A percentile compares a stretch with the other conserved stretches of the same genome.
Conservation (phyloP, 2,888 invertebrate species). For the Trichogramma evanescens region DNA sequence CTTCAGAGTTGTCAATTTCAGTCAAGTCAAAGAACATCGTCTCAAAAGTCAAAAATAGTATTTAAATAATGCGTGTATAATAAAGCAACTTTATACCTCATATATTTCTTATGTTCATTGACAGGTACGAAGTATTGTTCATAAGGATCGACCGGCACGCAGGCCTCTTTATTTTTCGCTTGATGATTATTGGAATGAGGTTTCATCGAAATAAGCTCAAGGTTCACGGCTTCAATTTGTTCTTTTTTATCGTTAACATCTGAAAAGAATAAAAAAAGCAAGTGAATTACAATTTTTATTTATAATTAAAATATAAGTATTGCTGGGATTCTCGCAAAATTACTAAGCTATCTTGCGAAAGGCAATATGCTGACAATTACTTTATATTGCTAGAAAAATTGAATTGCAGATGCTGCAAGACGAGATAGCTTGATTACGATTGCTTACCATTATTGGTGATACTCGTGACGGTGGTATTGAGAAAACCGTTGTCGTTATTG, state of each 20-base stretch:
- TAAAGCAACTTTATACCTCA: slow-evolving; percentile 55
- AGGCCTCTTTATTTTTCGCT: slow-evolving; percentile 44
- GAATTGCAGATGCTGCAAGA: neutral
- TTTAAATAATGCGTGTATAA: neutral
- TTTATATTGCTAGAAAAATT: neutral
- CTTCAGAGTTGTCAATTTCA: no score
- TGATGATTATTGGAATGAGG: slow-evolving; percentile 52
- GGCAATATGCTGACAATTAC: neutral
- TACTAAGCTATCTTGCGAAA: neutral
- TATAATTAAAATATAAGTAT: neutral
- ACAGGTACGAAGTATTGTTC: slow-evolving; percentile 81
- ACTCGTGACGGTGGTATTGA: slow-evolving; percentile 41
- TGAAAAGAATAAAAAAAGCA: slow-evolving; percentile 26
- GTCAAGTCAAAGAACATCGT: neutral
- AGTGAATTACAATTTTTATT: neutral
- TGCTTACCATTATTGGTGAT: slow-evolving; percentile 26
- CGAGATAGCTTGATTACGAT: slow-evolving; percentile 24
- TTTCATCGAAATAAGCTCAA: slow-evolving; percentile 71
- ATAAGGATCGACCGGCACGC: slow-evolving; percentile 60
- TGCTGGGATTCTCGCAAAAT: neutral
- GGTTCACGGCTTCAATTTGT: slow-evolving; percentile 65
- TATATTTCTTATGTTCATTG: slow-evolving; percentile 76
- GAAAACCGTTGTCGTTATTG: slow-evolving; percentile 44
- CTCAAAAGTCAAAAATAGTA: neutral
- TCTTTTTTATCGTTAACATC: slow-evolving; percentile 40